A percentile compares a stretch with the other conserved stretches of the same genome.
Evolutionary conservation across 2,888 invertebrate species (phyloP).

Genomic region (Andrena chrysosceles): DNA sequence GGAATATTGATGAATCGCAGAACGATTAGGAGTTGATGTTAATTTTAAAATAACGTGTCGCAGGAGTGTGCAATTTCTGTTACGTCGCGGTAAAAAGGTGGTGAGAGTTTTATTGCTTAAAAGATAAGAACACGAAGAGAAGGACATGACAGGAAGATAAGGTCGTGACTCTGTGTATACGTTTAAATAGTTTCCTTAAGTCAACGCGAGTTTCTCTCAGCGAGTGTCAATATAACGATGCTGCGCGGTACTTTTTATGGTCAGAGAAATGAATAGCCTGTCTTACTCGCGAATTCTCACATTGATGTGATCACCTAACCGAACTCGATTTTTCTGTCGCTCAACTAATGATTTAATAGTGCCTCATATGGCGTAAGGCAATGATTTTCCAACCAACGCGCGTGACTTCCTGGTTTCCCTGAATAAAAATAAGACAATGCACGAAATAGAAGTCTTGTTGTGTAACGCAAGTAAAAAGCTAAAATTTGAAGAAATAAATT

Average conservation of each 20-base stretch:
- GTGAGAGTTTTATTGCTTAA: constrained; percentile 54
- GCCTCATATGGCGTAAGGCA: not conserved
- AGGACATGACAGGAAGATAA: constrained; percentile 42
- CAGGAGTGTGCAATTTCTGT: not conserved
- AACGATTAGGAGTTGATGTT: constrained; percentile 9
- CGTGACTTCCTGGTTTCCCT: not conserved
- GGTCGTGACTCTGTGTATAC: constrained; percentile 23
- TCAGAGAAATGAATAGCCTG: not conserved
- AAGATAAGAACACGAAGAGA: not conserved
- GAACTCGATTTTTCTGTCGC: not conserved
- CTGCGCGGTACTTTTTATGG: constrained; percentile 7
- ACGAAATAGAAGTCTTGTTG: not conserved
- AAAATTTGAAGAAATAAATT: too few species aligned
- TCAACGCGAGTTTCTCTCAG: constrained; percentile 64
- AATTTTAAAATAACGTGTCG: constrained; percentile 34
- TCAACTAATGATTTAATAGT: constrained; percentile 9
- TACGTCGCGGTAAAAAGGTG: constrained; percentile 26
- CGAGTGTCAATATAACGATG: constrained; percentile 54
- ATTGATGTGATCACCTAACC: not conserved
- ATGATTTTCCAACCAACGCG: constrained; percentile 7
- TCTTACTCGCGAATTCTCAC: not conserved
- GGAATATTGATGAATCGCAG: not conserved
- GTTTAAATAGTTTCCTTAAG: constrained; percentile 45
- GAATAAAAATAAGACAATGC: constrained; percentile 3
- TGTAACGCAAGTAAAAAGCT: not conserved